A percentile compares a stretch with the other conserved stretches of the same genome.
phyloP scores from a whole-genome alignment of 2,888 invertebrate genomes.

The Acronicta aceris region DNA sequence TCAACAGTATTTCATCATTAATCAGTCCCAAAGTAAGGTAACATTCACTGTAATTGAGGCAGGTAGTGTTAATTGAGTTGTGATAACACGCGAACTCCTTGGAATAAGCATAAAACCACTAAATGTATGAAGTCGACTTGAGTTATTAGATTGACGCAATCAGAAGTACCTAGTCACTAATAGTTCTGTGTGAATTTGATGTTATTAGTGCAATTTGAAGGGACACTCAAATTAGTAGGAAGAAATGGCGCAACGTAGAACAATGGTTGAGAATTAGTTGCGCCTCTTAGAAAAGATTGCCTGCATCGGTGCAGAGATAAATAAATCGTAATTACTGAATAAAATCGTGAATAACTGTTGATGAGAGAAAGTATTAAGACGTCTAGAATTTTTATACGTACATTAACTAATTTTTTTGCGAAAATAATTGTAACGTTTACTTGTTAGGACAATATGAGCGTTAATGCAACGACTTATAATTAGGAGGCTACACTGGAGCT shows the following conservation, averaged over 20 bases:
- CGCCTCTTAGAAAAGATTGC: constrained; percentile 13
- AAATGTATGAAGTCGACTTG: constrained; percentile 16
- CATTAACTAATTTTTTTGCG: too few relatives aligned
- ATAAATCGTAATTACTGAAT: constrained; percentile 20
- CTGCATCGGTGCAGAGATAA: constrained; percentile 10
- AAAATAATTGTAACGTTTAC: too few relatives aligned
- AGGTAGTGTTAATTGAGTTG: constrained; percentile 23
- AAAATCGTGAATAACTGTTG: constrained; percentile 26
- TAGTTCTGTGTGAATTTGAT: constrained; percentile 37
- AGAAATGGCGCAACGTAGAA: constrained; percentile 47
- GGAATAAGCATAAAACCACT: constrained; percentile 37
- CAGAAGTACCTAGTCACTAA: constrained; percentile 5
- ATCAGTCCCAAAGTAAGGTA: constrained; percentile 4
- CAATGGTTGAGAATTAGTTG: constrained; percentile 49
- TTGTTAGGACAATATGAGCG: background rate
- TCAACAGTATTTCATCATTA: constrained; percentile 24
- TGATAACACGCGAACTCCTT: constrained; percentile 21
- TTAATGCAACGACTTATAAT: background rate
- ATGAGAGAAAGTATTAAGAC: constrained; percentile 17
- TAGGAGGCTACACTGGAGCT: background rate
- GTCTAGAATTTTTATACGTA: background rate
- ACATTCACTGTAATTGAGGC: constrained; percentile 20
- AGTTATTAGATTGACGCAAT: constrained; percentile 42
- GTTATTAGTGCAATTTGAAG: constrained; percentile 34
- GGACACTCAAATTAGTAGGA: constrained; percentile 40